phyloP scores from a whole-genome alignment of 2,113 vertebrate genomes.

The Gasterosteus aculeatus region DNA sequence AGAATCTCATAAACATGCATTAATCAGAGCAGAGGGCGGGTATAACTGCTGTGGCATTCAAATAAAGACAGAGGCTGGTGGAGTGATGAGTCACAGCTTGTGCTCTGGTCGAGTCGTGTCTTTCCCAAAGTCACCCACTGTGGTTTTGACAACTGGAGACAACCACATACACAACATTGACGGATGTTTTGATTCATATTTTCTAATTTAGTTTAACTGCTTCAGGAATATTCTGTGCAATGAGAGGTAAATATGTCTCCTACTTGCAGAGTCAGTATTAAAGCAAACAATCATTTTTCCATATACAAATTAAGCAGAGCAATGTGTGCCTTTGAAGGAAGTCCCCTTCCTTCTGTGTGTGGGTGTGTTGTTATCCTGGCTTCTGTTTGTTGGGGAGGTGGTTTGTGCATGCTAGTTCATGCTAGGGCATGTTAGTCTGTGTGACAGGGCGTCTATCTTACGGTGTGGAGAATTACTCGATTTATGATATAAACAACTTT shows the following conservation, averaged over 20 bases:
- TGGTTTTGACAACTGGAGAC: background rate
- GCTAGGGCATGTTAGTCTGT: no score
- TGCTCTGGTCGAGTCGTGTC: constrained; percentile 16
- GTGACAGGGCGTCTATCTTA: background rate
- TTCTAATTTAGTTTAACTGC: background rate
- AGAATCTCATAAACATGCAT: constrained; percentile 74
- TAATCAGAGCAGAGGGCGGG: constrained; percentile 63
- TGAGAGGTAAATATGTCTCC: background rate
- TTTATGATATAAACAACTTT: background rate
- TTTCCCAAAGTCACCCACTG: constrained; percentile 3
- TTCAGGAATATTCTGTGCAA: background rate
- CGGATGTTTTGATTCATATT: background rate
- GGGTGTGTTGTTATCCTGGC: no score
- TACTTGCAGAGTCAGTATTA: background rate
- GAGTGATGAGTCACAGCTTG: constrained; percentile 33
- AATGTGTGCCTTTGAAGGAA: no score
- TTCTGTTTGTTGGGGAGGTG: no score
- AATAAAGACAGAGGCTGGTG: constrained; percentile 25
- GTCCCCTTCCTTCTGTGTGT: no score
- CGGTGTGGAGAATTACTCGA: background rate
- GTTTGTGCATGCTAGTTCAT: no score
- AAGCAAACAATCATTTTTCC: background rate
- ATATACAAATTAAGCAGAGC: no score
- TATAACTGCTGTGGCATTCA: constrained; percentile 35
- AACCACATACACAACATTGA: background rate